phyloP scores from a whole-genome alignment of 2,113 vertebrate species.

The Ellobius talpinus region DNA sequence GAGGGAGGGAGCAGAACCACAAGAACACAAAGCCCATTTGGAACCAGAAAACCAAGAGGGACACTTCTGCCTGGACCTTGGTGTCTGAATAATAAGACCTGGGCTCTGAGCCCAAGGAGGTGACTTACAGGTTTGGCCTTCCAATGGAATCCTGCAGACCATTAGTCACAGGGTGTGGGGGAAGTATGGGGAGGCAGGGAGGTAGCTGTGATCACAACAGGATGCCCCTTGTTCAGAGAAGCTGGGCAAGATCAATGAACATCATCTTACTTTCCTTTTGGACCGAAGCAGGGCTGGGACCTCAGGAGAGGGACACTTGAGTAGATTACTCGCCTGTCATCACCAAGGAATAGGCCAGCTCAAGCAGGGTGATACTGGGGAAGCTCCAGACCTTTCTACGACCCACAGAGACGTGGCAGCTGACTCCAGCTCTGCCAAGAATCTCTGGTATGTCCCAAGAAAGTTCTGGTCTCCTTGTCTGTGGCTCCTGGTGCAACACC shows the following conservation, averaged over 20 bases:
- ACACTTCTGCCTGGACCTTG: not conserved
- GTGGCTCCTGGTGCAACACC: not conserved
- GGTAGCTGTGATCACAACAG: not conserved
- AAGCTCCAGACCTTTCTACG: not conserved
- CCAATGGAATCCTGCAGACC: not conserved
- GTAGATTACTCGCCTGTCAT: not conserved
- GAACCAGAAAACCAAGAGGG: not conserved
- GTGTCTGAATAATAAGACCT: slow-evolving; percentile 1
- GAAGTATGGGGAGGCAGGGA: not conserved
- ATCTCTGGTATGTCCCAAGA: not conserved
- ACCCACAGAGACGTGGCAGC: not conserved
- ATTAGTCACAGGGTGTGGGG: slow-evolving; percentile 29
- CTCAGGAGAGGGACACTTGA: not conserved
- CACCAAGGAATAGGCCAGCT: not conserved
- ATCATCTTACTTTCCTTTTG: not conserved
- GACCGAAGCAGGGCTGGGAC: not conserved
- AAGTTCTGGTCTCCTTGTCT: not conserved
- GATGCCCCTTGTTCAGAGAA: not conserved
- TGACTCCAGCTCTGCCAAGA: not conserved
- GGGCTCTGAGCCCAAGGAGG: not conserved
- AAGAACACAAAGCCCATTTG: too few species aligned
- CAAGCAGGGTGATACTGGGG: not conserved
- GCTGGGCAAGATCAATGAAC: not conserved
- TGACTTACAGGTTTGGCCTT: not conserved
- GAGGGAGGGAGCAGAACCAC: not conserved